Percentiles rank a stretch among this genome's conserved stretches.
phyloP scores from a whole-genome alignment of 2,797 vertebrate species.

The Gadopsis bispinosus region DNA sequence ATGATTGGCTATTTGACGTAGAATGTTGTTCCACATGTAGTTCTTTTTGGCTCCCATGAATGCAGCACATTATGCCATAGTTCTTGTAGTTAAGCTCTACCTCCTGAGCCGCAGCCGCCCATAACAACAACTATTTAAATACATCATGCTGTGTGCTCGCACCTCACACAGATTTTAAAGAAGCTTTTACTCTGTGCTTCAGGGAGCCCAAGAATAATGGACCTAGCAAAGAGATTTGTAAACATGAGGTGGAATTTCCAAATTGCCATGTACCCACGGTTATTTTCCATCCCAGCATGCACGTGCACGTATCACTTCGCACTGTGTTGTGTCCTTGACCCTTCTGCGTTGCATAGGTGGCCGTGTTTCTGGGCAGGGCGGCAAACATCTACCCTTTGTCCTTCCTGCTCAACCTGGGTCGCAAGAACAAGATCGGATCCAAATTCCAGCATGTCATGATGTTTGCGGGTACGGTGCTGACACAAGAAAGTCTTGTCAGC shows the following conservation, averaged over 20 bases:
- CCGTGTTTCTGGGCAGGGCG: slow-evolving; percentile 95
- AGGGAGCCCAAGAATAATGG: background rate
- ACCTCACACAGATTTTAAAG: background rate
- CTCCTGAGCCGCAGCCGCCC: too few relatives aligned
- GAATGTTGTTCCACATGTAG: background rate
- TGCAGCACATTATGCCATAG: background rate
- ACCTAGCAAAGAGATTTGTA: slow-evolving; percentile 18
- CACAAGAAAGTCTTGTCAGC: background rate
- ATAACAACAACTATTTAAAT: background rate
- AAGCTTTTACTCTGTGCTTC: background rate
- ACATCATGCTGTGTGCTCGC: too few relatives aligned
- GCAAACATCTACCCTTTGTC: slow-evolving; percentile 98
- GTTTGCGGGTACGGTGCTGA: slow-evolving; percentile 90
- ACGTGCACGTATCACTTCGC: background rate
- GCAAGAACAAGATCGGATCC: slow-evolving; percentile 93
- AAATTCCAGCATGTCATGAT: slow-evolving; percentile 99
- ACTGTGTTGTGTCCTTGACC: slow-evolving; percentile 73
- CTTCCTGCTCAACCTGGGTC: slow-evolving; percentile 95
- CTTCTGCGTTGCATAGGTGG: slow-evolving; percentile 82
- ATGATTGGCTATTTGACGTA: background rate
- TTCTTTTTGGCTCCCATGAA: background rate
- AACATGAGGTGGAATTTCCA: background rate
- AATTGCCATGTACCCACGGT: background rate
- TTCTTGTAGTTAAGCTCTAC: background rate
- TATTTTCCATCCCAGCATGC: slow-evolving; percentile 15